Base-by-base conservation (phyloP, 1,140 invertebrate genomes). In the Drusus annulatus region DNA sequence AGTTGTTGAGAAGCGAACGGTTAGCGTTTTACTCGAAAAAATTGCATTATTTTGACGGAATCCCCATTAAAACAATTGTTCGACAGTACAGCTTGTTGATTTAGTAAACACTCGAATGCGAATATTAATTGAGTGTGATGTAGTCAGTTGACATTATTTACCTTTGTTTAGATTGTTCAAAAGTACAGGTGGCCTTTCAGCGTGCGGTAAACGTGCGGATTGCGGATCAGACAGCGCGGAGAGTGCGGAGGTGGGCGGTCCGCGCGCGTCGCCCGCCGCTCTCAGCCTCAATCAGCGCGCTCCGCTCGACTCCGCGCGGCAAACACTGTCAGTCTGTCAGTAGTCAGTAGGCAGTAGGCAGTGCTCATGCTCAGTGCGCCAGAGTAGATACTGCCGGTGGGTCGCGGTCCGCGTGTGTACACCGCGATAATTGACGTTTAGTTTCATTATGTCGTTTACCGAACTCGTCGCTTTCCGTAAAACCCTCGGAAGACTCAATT, bases 301-400 rank as follows among this genome's bases (percentile, higher is more conserved):
- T 63, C 23, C 0, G 28, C 23, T 16, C 28, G n/a, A 65, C 13
- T 65, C 62, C 23, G 62, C 62, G 62, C 62, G 62, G 62, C 62
- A 65, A 65, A 65, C 13, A 45, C 3, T 25, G 62, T 69, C 68
- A 69, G n/a, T 25, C n/a, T 13, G 28, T 71, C 68, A 21, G 68
- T 36, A 28, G 6, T 65, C 68, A 16, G 17, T 23, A 23, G n/a
- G n/a, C n/a, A n/a, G n/a, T n/a, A n/a, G n/a, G n/a, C n/a, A n/a
- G n/a, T n/a, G n/a, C n/a, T n/a, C n/a, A n/a, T n/a, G n/a, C n/a
- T 58, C 71, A 74, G 71, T 60, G 73, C 21, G 73, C 21, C 52
- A 60, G 16, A 58, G n/a, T 13, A 19, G 52, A 45, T 36, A 21
- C 25, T 28, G 25, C 21, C 73, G 54, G 54, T n/a, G 15, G 19